phyloP scores from a whole-genome alignment of 2,888 invertebrate genomes.

The Muscina levida region DNA sequence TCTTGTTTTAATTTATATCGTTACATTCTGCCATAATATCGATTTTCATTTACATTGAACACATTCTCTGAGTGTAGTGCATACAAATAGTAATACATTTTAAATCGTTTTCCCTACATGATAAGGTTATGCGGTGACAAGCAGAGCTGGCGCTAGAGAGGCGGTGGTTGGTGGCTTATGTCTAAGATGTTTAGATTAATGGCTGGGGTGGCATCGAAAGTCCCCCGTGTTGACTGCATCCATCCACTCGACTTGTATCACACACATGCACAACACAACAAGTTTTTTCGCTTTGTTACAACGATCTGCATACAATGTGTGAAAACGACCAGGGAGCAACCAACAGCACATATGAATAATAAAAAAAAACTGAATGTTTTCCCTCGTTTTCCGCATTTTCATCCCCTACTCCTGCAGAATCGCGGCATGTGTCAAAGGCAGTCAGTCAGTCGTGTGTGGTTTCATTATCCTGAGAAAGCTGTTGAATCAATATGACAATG shows the following conservation, averaged over 20 bases:
- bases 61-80: background rate
- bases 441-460: conserved; percentile 68
- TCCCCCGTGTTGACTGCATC: conserved; percentile 54
- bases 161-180: conserved; percentile 18
- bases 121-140: background rate
- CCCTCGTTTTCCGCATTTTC: conserved; percentile 59
- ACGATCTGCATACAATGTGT: conserved; percentile 76
- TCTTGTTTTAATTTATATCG: too few species aligned
- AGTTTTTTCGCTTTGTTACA: conserved; percentile 70
- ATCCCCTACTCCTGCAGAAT: background rate
- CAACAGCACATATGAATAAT: conserved; percentile 58
- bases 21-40: too few species aligned
- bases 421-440: conserved; percentile 74
- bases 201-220: conserved; percentile 15
- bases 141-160: background rate
- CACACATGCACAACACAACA: conserved; percentile 9
- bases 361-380: conserved; percentile 67
- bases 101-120: conserved; percentile 26
- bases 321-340: conserved; percentile 69
- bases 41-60: too few species aligned
- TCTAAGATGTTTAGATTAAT: conserved; percentile 6
- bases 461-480: conserved; percentile 63
- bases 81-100: background rate
- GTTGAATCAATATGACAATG: conserved; percentile 63
- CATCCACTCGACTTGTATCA: conserved; percentile 5